Base-by-base conservation (phyloP, 2,797 vertebrate genomes). In the Emydoidea blandingii region DNA sequence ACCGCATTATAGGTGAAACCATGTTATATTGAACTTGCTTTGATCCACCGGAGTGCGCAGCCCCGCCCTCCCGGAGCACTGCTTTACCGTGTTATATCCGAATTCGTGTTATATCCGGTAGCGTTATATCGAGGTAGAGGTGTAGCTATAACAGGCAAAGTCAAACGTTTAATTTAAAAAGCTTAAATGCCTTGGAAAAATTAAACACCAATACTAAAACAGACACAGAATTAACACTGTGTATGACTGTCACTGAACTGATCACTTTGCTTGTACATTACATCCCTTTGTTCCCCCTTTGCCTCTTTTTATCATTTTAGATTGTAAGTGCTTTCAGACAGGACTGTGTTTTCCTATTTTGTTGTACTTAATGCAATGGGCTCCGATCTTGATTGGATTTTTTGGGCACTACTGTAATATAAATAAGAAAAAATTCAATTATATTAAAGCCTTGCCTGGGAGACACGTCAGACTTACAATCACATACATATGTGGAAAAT, bases 391-490 rank as follows among this genome's bases (percentile, higher is more conserved):
- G 23, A 76, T 8, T 62, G 11, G 44, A 78, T 90, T 88, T 19
- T 87, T 56, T 59, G 53, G 4, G 79, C 18, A 34, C 34, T 80
- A 21, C 0, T 12, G 41, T 85, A 95, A 91, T 1, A 52, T 4
- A 90, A 92, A 25, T 2, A 86, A 81, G 76, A 83, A 89, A 88
- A 37, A 0, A 44, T 50, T 1, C 50, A 59, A 34, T 27, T 57
- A 76, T 34, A 19, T 0, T 29, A 91, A 79, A 88, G 92, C 81
- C 88, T 88, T n/a, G 83, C 86, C 93, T 80, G 29, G 2, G 53
- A 85, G 96, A 96, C 96, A 97, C 93, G 90, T 96, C 96, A 96
- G 18, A 50, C 89, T 89, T 85, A 44, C 4, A 76, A 85, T 92
- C 88, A 91, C 52, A 50, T 16, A 12, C 57, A 41, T 23, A 1